Conservation (phyloP, 2,888 invertebrate genomes). For the Cybosia mesomella region DNA sequence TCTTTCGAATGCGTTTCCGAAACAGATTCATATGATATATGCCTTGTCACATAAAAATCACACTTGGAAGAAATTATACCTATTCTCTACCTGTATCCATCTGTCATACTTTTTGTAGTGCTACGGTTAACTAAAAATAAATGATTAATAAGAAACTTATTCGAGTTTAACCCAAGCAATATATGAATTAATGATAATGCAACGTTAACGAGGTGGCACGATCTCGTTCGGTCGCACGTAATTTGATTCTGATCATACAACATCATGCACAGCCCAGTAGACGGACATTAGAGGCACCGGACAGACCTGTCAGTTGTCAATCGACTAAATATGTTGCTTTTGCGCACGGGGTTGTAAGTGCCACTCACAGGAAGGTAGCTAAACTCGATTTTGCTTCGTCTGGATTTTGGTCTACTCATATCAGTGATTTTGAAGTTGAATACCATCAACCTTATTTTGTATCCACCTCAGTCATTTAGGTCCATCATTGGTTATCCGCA, state of each 20-base stretch:
- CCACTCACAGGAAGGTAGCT: constrained; percentile 54
- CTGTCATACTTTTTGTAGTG: constrained; percentile 21
- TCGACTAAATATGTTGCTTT: constrained; percentile 29
- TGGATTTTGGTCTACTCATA: not conserved
- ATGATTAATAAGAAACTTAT: constrained; percentile 35
- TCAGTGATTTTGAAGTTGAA: constrained; percentile 32
- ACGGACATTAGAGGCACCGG: constrained; percentile 45
- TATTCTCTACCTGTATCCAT: constrained; percentile 24
- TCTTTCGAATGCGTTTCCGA: constrained; percentile 68
- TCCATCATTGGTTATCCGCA: constrained; percentile 68
- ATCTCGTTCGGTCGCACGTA: constrained; percentile 66
- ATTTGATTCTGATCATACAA: constrained; percentile 61
- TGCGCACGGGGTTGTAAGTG: constrained; percentile 11
- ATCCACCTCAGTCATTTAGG: constrained; percentile 73
- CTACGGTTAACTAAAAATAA: constrained; percentile 14
- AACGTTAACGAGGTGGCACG: constrained; percentile 79
- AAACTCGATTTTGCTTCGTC: constrained; percentile 28
- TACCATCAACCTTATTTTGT: constrained; percentile 61
- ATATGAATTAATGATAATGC: constrained; percentile 63
- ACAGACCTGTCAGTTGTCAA: constrained; percentile 46
- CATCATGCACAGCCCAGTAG: constrained; percentile 37
- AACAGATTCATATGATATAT: constrained; percentile 67
- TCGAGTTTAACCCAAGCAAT: constrained; percentile 43
- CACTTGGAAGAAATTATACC: constrained; percentile 43
- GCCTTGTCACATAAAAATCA: constrained; percentile 52